phyloP scores from a whole-genome alignment of 1,140 invertebrate genomes.

The Drosophila ficusphila region DNA sequence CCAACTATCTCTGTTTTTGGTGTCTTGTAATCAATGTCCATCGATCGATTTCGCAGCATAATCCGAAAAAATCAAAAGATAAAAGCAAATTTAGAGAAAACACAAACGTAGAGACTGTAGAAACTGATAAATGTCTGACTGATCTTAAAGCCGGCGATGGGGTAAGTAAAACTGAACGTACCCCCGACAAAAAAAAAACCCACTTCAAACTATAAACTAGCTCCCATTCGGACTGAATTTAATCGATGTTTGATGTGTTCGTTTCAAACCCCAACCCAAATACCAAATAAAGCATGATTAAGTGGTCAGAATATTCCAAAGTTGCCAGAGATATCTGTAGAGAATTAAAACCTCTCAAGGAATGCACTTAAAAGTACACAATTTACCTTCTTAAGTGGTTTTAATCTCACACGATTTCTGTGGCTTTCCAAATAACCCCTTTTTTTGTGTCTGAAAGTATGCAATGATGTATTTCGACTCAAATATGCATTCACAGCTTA shows the following conservation, averaged over 20 bases:
- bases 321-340: too few relatives aligned
- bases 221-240: constrained; percentile 8
- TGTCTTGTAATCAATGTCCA: constrained; percentile 65
- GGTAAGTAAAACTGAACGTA: constrained; percentile 69
- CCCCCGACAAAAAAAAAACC: neutral
- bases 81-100: constrained; percentile 73
- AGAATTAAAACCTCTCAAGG: too few relatives aligned
- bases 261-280: neutral
- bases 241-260: constrained; percentile 37
- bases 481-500: neutral
- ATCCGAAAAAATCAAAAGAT: constrained; percentile 81
- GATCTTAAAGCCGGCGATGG: constrained; percentile 72
- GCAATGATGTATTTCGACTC: neutral
- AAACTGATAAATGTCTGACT: constrained; percentile 78
- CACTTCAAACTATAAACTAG: constrained; percentile 2
- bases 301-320: too few relatives aligned
- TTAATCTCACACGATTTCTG: too few relatives aligned
- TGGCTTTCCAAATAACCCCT: too few relatives aligned
- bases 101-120: constrained; percentile 77
- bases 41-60: constrained; percentile 76
- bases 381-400: too few relatives aligned
- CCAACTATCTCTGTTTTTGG: constrained; percentile 47
- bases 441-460: neutral
- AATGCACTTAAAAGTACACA: too few relatives aligned
- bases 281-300: constrained; percentile 11